A percentile compares a stretch with the other conserved stretches of the same genome.
phyloP scores from a whole-genome alignment of 2,797 vertebrate genomes.

The Ammospiza maritima region DNA sequence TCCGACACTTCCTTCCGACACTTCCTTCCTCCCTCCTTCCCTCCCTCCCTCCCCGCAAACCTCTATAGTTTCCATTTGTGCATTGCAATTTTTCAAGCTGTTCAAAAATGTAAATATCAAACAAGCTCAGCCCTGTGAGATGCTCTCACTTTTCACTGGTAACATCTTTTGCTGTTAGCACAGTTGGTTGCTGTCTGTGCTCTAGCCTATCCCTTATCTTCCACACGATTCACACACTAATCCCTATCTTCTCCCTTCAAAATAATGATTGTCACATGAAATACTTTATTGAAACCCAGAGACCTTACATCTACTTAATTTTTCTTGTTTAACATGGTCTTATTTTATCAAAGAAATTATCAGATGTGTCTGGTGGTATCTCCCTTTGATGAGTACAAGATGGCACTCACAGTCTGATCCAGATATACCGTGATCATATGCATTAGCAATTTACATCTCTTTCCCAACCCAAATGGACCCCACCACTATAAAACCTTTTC shows the following conservation, averaged over 20 bases:
- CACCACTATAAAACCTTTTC: background rate
- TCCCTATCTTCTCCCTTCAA: background rate
- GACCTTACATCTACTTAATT: background rate
- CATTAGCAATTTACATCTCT: background rate
- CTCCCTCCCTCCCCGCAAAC: background rate
- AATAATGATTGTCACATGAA: slow-evolving; percentile 2
- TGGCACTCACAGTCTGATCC: background rate
- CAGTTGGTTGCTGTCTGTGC: background rate
- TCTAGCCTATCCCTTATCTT: background rate
- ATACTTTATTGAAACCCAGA: background rate
- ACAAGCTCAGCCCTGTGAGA: background rate
- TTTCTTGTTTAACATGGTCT: background rate
- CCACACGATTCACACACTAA: background rate
- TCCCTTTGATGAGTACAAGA: background rate
- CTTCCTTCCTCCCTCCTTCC: too few relatives aligned
- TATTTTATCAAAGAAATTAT: slow-evolving; percentile 28
- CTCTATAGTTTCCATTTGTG: background rate
- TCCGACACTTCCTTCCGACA: too few relatives aligned
- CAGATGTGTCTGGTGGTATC: background rate
- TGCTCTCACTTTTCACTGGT: background rate
- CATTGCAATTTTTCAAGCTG: background rate
- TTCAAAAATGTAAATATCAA: background rate
- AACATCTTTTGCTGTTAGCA: background rate
- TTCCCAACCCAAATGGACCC: background rate
- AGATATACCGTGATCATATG: background rate